phyloP scores from a whole-genome alignment of 2,113 vertebrate species.

The Ochotona curzoniae region DNA sequence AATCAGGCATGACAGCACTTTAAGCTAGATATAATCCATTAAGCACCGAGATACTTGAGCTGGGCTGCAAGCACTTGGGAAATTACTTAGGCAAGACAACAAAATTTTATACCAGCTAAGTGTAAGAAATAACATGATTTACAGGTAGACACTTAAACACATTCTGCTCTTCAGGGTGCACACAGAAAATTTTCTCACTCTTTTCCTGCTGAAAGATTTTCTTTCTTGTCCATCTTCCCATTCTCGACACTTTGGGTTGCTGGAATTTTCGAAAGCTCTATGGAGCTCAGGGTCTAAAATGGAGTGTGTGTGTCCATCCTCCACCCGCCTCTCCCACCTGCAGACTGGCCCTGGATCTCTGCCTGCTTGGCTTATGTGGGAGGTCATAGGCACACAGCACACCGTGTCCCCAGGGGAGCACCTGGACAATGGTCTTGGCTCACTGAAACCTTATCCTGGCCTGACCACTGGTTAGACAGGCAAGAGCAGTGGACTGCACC shows the following conservation, averaged over 20 bases:
- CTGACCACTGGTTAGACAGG: too few species aligned
- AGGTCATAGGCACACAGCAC: too few species aligned
- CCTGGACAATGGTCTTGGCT: too few species aligned
- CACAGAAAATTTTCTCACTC: neutral
- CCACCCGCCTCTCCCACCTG: neutral
- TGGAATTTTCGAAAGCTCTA: neutral
- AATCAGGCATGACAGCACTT: neutral
- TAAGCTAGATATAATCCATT: neutral
- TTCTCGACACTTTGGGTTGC: neutral
- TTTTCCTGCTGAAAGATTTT: neutral
- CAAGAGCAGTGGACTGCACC: too few species aligned
- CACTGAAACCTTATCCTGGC: too few species aligned
- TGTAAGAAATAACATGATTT: neutral
- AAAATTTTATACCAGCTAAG: neutral
- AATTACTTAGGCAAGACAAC: conserved; percentile 36
- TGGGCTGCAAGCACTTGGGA: neutral
- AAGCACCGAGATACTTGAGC: neutral
- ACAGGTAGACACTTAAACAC: neutral
- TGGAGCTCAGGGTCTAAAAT: neutral
- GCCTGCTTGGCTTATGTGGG: too few species aligned
- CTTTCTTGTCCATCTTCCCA: neutral
- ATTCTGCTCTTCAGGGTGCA: neutral
- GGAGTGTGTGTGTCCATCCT: neutral
- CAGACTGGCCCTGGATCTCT: too few species aligned
- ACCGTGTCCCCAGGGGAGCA: too few species aligned